A percentile compares a stretch with the other conserved stretches of the same genome.
phyloP scores from a whole-genome alignment of 2,888 invertebrate genomes.

The Agrochola lychnidis region DNA sequence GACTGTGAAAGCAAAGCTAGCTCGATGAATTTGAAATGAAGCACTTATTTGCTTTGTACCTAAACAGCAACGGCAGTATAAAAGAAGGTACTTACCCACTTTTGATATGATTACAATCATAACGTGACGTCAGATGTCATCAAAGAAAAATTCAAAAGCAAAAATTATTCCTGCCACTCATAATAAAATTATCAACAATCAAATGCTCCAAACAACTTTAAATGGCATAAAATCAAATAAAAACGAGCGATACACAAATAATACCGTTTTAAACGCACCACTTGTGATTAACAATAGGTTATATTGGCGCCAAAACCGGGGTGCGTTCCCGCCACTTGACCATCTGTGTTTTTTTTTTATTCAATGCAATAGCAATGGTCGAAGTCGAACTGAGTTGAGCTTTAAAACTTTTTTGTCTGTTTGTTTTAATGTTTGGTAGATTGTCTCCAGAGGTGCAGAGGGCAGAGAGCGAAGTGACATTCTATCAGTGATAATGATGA shows the following conservation, averaged over 20 bases:
- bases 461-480: too few relatives aligned
- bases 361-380: slow-evolving; percentile 36
- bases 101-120: not conserved
- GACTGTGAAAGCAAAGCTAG: not conserved
- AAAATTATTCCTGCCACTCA: slow-evolving; percentile 32
- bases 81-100: not conserved
- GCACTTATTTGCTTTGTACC: not conserved
- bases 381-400: slow-evolving; percentile 10
- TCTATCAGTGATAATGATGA: not conserved
- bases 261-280: slow-evolving; percentile 82
- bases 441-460: not conserved
- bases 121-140: slow-evolving; percentile 25
- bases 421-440: not conserved
- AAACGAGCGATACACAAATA: slow-evolving; percentile 80
- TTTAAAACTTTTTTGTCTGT: slow-evolving; percentile 15
- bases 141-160: slow-evolving; percentile 34
- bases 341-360: slow-evolving; percentile 77
- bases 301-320: slow-evolving; percentile 80
- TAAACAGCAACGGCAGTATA: not conserved
- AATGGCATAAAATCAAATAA: slow-evolving; percentile 81
- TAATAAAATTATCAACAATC: slow-evolving; percentile 54
- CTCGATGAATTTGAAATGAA: not conserved
- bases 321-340: slow-evolving; percentile 77
- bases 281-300: slow-evolving; percentile 84
- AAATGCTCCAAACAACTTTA: slow-evolving; percentile 59